A percentile compares a stretch with the other conserved stretches of the same genome.
Conservation (phyloP, 2,888 invertebrate genomes). For the Meloe dianella region DNA sequence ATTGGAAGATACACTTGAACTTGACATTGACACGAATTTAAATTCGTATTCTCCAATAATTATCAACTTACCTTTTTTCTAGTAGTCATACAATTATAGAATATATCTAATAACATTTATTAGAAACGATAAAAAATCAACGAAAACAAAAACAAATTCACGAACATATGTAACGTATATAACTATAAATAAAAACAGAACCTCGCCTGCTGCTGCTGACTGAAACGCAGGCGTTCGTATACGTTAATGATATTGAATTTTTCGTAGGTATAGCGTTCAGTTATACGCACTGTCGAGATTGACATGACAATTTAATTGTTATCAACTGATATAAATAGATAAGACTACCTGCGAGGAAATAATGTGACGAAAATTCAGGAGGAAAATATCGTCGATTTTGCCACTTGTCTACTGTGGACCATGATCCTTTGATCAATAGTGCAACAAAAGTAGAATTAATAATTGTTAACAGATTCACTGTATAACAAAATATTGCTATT, state of each 20-base stretch:
- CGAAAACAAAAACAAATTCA: not conserved
- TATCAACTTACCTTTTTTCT: not conserved
- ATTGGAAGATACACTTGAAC: not conserved
- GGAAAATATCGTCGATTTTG: no score
- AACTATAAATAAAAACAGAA: no score
- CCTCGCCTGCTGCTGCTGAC: not conserved
- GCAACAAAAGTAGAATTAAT: no score
- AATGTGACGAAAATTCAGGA: no score
- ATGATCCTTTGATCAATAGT: no score
- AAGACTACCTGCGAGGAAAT: no score
- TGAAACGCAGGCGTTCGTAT: slow-evolving; percentile 7
- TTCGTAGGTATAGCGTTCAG: not conserved
- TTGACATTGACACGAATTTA: not conserved
- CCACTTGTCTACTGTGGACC: no score
- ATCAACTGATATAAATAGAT: not conserved
- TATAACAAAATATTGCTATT: no score
- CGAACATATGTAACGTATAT: not conserved
- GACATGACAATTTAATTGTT: not conserved
- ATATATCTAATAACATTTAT: not conserved
- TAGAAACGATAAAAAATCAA: not conserved
- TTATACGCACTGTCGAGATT: not conserved
- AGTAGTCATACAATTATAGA: not conserved
- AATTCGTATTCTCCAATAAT: not conserved
- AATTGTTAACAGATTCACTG: no score
- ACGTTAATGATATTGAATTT: slow-evolving; percentile 1